Conservation (phyloP, 2,888 invertebrate species). For the Parapristionchus giblindavisi region DNA sequence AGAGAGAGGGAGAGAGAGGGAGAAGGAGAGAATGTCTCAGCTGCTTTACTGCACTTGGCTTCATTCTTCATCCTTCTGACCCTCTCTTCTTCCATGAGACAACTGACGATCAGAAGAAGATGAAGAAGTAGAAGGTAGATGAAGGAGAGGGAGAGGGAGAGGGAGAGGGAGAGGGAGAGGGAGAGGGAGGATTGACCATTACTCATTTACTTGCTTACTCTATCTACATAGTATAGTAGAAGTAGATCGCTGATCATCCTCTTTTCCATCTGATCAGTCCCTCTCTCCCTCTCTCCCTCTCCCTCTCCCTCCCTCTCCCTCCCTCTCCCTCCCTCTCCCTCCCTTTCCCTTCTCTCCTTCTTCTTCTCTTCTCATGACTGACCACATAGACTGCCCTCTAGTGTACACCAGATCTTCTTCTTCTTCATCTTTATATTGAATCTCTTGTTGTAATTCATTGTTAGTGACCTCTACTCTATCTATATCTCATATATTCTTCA, state of each 20-base stretch:
- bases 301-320: not conserved
- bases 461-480: conserved; percentile 21
- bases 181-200: conserved; percentile 7
- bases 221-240: conserved; percentile 9
- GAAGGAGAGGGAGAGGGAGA: not conserved
- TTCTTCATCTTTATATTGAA: not conserved
- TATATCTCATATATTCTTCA: not conserved
- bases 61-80: no score
- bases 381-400: not conserved
- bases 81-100: conserved; percentile 27
- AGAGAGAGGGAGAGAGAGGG: not conserved
- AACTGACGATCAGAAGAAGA: conserved; percentile 26
- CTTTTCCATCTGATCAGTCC: not conserved
- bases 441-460: conserved; percentile 1
- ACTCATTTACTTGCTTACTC: not conserved
- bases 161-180: conserved; percentile 10
- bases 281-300: conserved; percentile 5
- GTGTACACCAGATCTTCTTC: not conserved
- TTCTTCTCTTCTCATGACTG: not conserved
- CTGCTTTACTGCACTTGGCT: no score
- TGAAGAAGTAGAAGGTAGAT: conserved; percentile 2
- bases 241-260: not conserved
- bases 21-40: not conserved
- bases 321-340: no score
- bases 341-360: no score